Evolutionary conservation across 2,797 vertebrate species (phyloP), one percentile per base, ranked within the genome.

Genomic region (Oreortyx pictus): DNA sequence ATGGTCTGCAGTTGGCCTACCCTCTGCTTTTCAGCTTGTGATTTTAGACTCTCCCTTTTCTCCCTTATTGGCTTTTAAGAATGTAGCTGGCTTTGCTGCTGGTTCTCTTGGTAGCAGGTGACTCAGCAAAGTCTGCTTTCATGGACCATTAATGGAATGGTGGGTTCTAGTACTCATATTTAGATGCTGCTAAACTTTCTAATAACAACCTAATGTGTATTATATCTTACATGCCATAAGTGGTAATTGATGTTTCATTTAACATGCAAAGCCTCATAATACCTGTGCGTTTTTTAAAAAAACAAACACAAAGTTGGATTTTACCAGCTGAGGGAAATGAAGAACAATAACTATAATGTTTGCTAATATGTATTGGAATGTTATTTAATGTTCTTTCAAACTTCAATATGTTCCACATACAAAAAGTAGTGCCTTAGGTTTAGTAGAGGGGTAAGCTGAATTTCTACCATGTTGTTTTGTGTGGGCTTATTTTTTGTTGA

Each of bases 381-480:
- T 89, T 77, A 91, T 81, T 89, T 95, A 86, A 94, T 94, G 82
- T 89, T 96, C 92, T 93, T 95, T 93, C 87, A 92, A 66, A 93
- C 91, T 95, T 94, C 87, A 90, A 89, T 92, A 95, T 54, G 83
- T 96, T 94, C 89, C 92, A 93, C 68, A 44, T 92, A 92, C 86
- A 92, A 94, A 86, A 83, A 83, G 91, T 92, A 96, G 93, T 96
- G 96, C 95, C 94, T 96, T 96, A 96, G 94, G 87, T 86, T 88
- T 93, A 94, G 90, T 8, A 18, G 90, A 94, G 90, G 77, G 80
- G 88, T 91, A 88, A 96, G 37, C 71, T 94, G 85, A 86, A 86
- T 95, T 95, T 96, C 87, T 94, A 82, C 57, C 91, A 59, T 91
- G 85, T 81, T 90, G 50, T 92, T 95, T 61, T 93, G 91, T 92